These are phyloP conservation scores for Fistularia commersonii DNA, from an alignment of 2,797 vertebrate species.

Conservation along the genomic window DNA sequence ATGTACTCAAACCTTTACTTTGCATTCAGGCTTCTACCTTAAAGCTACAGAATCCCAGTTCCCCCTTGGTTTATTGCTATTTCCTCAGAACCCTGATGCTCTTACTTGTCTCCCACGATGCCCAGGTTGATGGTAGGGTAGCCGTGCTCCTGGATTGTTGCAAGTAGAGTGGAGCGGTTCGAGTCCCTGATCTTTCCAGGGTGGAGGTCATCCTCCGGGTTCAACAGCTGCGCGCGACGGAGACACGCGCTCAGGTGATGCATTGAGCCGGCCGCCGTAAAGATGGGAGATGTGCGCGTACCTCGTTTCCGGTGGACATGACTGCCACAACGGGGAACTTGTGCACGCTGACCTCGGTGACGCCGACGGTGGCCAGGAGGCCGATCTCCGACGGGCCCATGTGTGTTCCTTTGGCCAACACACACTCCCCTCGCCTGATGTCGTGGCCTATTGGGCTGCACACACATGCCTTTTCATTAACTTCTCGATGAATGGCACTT, in stretches of 20 bases:
- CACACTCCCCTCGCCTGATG: constrained; percentile 97
- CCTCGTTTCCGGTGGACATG: constrained; percentile 99
- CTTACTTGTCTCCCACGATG: constrained; percentile 95
- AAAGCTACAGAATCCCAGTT: too few relatives aligned
- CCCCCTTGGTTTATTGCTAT: too few relatives aligned
- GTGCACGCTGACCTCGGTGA: constrained; percentile 98
- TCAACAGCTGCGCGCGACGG: constrained; percentile 89
- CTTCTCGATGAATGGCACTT: too few relatives aligned
- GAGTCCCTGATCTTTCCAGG: constrained; percentile 98
- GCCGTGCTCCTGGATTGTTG: constrained; percentile 98
- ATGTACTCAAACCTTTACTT: too few relatives aligned
- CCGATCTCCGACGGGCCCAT: constrained; percentile 98
- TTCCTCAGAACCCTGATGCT: too few relatives aligned
- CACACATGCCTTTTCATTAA: constrained; percentile 10
- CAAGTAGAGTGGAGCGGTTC: constrained; percentile 95
- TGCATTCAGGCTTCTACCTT: too few relatives aligned
- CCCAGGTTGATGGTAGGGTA: constrained; percentile 98
- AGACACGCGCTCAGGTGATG: constrained; percentile 12
- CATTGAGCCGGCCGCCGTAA: too few relatives aligned
- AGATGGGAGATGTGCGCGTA: constrained; percentile 39
- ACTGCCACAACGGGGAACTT: constrained; percentile 98
- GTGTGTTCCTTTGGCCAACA: constrained; percentile 94
- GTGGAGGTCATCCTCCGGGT: constrained; percentile 96
- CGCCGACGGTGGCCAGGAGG: constrained; percentile 94
- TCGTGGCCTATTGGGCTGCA: constrained; percentile 95